phyloP scores from a whole-genome alignment of 53 echinoderm and acorn worm species.

The Echinarachnius parma region DNA sequence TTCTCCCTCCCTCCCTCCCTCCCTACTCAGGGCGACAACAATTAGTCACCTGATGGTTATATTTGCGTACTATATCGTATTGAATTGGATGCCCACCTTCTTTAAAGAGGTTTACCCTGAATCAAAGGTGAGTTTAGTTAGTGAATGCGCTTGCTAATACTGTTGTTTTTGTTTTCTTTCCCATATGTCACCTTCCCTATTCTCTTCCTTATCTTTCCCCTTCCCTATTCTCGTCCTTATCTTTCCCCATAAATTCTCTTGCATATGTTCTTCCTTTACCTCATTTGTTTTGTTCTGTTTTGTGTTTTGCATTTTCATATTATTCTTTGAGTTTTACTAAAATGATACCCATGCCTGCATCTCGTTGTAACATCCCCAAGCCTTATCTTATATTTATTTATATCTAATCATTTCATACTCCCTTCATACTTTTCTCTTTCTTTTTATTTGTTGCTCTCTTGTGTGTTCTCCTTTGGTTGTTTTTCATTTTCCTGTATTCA shows the following conservation, averaged over 20 bases:
- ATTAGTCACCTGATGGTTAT: slow-evolving; percentile 57
- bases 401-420: not conserved
- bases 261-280: not conserved
- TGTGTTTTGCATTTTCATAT: not conserved
- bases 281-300: not conserved
- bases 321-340: no score
- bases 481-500: not conserved
- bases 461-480: not conserved
- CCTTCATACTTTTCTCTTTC: not conserved
- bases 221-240: not conserved
- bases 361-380: not conserved
- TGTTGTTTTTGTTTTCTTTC: not conserved
- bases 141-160: not conserved
- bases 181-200: not conserved
- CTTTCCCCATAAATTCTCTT: not conserved
- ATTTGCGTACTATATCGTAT: slow-evolving; percentile 75
- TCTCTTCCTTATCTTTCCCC: not conserved
- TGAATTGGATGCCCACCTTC: slow-evolving; percentile 88
- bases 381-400: not conserved
- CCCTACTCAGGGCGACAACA: slow-evolving; percentile 64
- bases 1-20: not conserved
- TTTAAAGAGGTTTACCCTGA: slow-evolving; percentile 87
- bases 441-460: slow-evolving; percentile 1
- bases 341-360: not conserved
- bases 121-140: slow-evolving; percentile 60